These are phyloP conservation scores for Neoseiulus cucumeris DNA, from an alignment of 1,140 invertebrate species.

Conservation along the genomic window DNA sequence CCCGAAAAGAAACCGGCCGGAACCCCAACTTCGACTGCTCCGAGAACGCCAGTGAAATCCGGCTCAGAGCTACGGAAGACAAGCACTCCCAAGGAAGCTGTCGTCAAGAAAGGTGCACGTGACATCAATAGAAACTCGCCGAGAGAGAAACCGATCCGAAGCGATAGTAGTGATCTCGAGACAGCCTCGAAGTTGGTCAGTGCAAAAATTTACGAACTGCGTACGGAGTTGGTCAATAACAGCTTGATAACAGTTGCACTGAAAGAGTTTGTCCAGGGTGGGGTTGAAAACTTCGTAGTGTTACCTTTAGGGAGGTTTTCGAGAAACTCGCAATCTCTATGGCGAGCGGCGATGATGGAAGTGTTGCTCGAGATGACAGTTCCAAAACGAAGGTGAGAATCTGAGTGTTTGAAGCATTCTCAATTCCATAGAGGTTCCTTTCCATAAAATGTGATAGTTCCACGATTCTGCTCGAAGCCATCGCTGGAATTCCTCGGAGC, in stretches of 20 bases:
- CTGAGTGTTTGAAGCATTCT: no score
- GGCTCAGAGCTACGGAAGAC: background rate
- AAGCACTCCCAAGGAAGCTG: background rate
- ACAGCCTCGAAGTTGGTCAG: background rate
- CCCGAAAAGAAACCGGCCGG: background rate
- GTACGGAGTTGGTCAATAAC: background rate
- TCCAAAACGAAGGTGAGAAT: background rate
- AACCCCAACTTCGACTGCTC: background rate
- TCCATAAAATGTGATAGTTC: background rate
- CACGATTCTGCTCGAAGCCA: background rate
- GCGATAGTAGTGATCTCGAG: background rate
- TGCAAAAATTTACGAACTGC: background rate
- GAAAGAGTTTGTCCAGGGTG: background rate
- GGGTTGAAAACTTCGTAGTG: background rate
- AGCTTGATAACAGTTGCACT: background rate
- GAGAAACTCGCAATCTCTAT: background rate
- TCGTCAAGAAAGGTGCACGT: background rate
- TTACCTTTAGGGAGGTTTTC: conserved; percentile 5
- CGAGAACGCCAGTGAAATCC: background rate
- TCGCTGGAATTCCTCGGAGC: no score
- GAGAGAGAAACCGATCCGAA: background rate
- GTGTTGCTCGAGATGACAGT: background rate
- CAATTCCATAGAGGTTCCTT: no score
- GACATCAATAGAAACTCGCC: conserved; percentile 1
- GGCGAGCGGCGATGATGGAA: conserved; percentile 4